Base-by-base conservation (phyloP, 1,140 invertebrate species). In the Saccostrea glomerata region DNA sequence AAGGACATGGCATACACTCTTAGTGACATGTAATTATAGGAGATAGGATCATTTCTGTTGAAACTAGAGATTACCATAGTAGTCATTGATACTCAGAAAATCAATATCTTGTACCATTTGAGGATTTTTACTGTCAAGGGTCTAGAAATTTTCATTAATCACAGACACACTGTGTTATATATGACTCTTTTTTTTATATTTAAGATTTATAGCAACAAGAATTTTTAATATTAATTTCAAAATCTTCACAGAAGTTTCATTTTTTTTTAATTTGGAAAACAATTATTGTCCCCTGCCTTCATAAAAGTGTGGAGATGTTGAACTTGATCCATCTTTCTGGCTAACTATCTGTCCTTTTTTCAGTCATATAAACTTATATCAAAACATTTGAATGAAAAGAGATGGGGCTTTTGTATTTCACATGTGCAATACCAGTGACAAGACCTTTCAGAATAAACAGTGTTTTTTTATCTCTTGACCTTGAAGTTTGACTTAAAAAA, bases 11-110 rank as follows among this genome's bases (percentile, higher is more conserved):
- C 60, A 66, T 66, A 7, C 7, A 66, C 60, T 66, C 23, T 66
- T n/a, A 23, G 4, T n/a, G 60, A 30, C 25, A 36, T 77, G 25
- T 77, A 77, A 77, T 77, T 77, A 77, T 77, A 25, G 70, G 15
- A 25, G 70, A 77, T 77, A 77, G 13, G 15, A 77, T 13, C 70
- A 30, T 77, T 36, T 30, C 30, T 77, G 15, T 77, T 77, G 70
- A 77, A 77, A 77, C 70, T 25, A 77, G 70, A 36, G 70, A 77
- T 77, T 77, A 77, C 25, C 11, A 9, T 77, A 25, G 70, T 36
- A 77, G 23, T 23, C 70, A 77, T 63, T 30, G 36, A 30, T 30
- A 36, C 23, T 77, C 70, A 36, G 25, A 77, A 77, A 77, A 77
- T 77, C 70, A 77, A 77, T 77, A 77, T 13, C 12, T 36, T 12